Evolutionary conservation across 2,888 invertebrate genomes (phyloP), one percentile per base, ranked within the genome.

Genomic region (Rambutsinella grinnellia): DNA sequence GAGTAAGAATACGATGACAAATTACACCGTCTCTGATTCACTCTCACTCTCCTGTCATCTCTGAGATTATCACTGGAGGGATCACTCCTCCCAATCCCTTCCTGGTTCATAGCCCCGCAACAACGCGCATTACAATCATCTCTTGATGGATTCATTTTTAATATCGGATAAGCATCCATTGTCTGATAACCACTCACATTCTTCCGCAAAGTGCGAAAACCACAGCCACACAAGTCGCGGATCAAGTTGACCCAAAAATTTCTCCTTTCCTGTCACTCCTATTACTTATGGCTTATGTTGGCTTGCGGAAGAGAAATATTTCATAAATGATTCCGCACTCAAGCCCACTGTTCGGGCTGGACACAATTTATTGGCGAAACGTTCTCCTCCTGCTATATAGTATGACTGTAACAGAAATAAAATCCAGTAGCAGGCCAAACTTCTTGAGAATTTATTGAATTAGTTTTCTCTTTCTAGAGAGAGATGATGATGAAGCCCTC

Each of bases 241-340:
- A 5, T 54, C 54, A 54, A 21, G 23, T 21, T 54, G 54, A 54
- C 54, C 54, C 23, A 54, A 54, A 54, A 54, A 54, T 21, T 36
- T 5, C 36, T 36, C 36, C 36, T 36, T 13, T 13, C n/a, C 36
- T 69, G 69, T 69, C 69, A 53, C 61, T 60, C 61, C 28, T 60
- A 69, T 60, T 69, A 47, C n/a, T 49, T 68, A 69, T 46, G 53
- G 53, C n/a, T 61, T 68, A 58, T 58, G 58, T 47, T 68, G 57
- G 57, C 47, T 68, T 68, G 68, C 49, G 10, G 56, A 23, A 54
- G 15, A 17, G 54, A 6, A 13, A 49, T n/a, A 15, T 23, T 54
- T 23, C 8, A 21, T 8, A 23, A 54, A 13, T n/a, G n/a, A n/a
- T n/a, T n/a, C n/a, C n/a, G n/a, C n/a, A n/a, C n/a, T n/a, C n/a